Base-by-base conservation (phyloP, 2,888 invertebrate genomes). In the Halocaridina rubra region DNA sequence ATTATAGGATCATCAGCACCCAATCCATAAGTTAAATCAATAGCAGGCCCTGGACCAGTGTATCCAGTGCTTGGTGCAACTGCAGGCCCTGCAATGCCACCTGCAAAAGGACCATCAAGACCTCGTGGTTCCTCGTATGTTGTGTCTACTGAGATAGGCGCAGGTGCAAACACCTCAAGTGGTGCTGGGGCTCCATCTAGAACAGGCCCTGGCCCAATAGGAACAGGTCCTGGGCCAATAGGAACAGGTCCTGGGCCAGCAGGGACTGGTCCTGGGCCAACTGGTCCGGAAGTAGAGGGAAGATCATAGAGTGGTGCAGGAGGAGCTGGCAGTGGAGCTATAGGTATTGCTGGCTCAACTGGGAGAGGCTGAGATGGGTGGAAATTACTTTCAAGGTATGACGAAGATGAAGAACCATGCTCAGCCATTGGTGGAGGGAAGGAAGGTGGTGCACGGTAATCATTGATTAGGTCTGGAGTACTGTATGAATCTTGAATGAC, bases 1-100 rank as follows among this genome's bases (percentile, higher is more conserved):
- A 88, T 86, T 39, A 86, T 88, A 13, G 88, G 88, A 53, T 88
- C 88, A 59, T 86, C 80, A 32, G 78, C 75, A 3, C 86, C 80
- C 46, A 86, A 32, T 39, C 67, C 67, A 64, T 39, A 85, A 29
- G 46, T 39, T 27, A 74, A 59, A 3, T 53, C 53, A 3, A 53
- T 16, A 53, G 53, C 0, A n/a, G 53, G 53, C 1, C n/a, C 53
- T n/a, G 53, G n/a, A 10, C 19, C 16, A 2, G 53, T n/a, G 19
- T 53, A 16, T 53, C 53, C 53, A 53, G 19, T 53, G 10, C 8
- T 10, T n/a, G 10, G 0, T 7, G 7, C 53, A 10, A 16, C 53
- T 7, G n/a, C 8, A 8, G n/a, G n/a, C n/a, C 53, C 53, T n/a
- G 3, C 3, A 53, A 13, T 7, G 53, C 53, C 53, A 0, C 7